Evolutionary conservation across 1,140 invertebrate species (phyloP), one percentile per base, ranked within the genome.

Genomic region (Acromyrmex echinatior): DNA sequence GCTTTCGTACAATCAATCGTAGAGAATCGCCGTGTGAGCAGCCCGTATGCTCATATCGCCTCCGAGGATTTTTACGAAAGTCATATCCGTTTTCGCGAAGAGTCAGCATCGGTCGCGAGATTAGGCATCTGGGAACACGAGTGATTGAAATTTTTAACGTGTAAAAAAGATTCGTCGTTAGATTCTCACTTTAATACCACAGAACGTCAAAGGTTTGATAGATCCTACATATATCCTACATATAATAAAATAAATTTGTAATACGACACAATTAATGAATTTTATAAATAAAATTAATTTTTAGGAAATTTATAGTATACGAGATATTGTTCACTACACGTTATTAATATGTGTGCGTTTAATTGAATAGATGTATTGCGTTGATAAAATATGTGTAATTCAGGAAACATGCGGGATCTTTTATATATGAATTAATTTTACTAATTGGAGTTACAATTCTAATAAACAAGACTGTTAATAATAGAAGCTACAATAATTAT

Each of bases 1-100:
- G 91, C 91, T 92, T 90, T 90, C 91, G 91, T 91, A 92, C 91
- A 92, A 92, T 92, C 91, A 92, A 90, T 86, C 58, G 88, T 92
- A 92, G 90, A 88, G 70, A 87, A 79, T 62, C 76, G 81, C 58
- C 78, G 87, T 86, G 90, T 71, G 81, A 81, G 76, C 70, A 76
- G 70, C 39, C 56, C 80, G 56, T 81, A 21, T 70, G 51, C 70
- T 84, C 80, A 35, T 51, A 18, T 74, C 70, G 56, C 56, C n/a
- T 62, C 58, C 9, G 56, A 63, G 56, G 21, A 84, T 84, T 62
- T 76, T 49, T 31, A 58, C 21, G 66, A 45, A 45, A 71, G 66
- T 35, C 16, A 18, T 5, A 18, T 28, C 31, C 1, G 5, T 18
- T 71, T 70, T 45, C 53, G 66, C 31, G 31, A 58, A 21, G 10